phyloP scores from a whole-genome alignment of 2,888 invertebrate species.

The Folsomia manolachei region DNA sequence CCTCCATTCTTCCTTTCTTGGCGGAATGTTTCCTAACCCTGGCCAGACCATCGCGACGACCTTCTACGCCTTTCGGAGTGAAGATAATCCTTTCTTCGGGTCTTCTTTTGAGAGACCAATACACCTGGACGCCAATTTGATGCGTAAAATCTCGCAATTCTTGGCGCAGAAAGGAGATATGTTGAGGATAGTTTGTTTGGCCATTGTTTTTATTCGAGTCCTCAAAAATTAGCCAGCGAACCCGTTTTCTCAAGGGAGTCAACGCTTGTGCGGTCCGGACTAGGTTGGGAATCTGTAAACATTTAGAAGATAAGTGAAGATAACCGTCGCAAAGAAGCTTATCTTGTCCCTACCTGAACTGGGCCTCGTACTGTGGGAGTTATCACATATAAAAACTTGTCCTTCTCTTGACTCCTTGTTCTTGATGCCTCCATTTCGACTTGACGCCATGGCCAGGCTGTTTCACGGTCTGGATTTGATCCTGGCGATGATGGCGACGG shows the following conservation, averaged over 20 bases:
- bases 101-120: constrained; percentile 62
- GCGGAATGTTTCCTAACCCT: constrained; percentile 61
- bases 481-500: no score
- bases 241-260: constrained; percentile 61
- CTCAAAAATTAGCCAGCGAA: constrained; percentile 72
- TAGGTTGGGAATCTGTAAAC: constrained; percentile 63
- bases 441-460: no score
- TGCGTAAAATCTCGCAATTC: not conserved
- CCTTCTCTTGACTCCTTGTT: no score
- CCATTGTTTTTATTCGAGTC: constrained; percentile 58
- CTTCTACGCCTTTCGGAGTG: constrained; percentile 67
- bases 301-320: no score
- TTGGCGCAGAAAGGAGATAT: not conserved
- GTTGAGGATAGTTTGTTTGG: constrained; percentile 49
- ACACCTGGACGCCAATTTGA: not conserved
- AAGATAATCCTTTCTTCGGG: constrained; percentile 61
- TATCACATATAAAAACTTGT: not conserved
- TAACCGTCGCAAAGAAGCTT: not conserved
- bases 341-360: not conserved
- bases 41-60: constrained; percentile 68
- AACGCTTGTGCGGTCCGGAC: constrained; percentile 70
- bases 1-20: constrained; percentile 61
- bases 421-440: no score
- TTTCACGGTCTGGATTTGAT: no score
- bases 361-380: not conserved